Percentiles rank a stretch among this genome's conserved stretches.
phyloP scores from a whole-genome alignment of 37 sponge, comb jelly and placozoan genomes.

The Halichondria panicea region DNA sequence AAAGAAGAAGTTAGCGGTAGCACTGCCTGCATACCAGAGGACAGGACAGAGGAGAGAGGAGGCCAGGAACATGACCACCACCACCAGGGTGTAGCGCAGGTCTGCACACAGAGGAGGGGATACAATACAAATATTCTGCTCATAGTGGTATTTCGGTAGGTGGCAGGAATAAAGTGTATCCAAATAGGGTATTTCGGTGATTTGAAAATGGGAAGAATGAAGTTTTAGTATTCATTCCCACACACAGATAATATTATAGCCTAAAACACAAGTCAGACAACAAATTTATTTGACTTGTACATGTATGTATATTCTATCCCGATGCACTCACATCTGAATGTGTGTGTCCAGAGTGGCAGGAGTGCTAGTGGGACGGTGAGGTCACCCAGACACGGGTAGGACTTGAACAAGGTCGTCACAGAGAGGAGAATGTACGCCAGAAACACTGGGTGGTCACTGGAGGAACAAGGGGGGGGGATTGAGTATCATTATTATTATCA shows the following conservation, averaged over 20 bases:
- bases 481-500: no score
- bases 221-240: no score
- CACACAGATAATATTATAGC: no score
- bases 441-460: constrained; percentile 81
- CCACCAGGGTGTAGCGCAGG: constrained; percentile 75
- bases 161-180: no score
- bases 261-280: no score
- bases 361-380: constrained; percentile 84
- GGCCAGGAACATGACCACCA: constrained; percentile 69
- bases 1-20: constrained; percentile 99
- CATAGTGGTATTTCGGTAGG: no score
- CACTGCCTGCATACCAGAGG: constrained; percentile 92
- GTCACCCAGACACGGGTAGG: constrained; percentile 92
- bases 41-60: constrained; percentile 86
- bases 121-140: not conserved
- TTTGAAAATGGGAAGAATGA: no score
- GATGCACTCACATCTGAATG: constrained; percentile 75
- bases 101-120: constrained; percentile 30
- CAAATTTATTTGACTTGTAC: not conserved
- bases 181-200: no score
- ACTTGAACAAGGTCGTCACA: constrained; percentile 91
- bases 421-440: constrained; percentile 68
- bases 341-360: constrained; percentile 87
- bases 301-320: not conserved
- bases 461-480: not conserved